phyloP scores from a whole-genome alignment of 2,888 invertebrate species.

The Desoria tigrina region DNA sequence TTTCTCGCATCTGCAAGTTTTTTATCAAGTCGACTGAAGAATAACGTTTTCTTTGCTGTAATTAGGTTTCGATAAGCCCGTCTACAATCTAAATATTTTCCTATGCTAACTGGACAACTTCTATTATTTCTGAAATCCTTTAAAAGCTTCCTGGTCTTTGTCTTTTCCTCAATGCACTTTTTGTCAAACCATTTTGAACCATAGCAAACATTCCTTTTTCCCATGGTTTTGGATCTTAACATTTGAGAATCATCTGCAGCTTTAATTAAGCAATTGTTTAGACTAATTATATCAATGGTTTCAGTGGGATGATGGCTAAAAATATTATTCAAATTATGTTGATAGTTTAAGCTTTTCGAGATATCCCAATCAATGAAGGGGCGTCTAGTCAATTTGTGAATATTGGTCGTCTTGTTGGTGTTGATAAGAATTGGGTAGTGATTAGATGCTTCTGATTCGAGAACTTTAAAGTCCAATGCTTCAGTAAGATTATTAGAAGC shows the following conservation, averaged over 20 bases:
- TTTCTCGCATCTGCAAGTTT: neutral
- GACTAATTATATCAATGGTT: neutral
- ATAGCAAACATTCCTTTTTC: neutral
- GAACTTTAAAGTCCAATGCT: constrained; percentile 10
- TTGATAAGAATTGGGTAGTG: constrained; percentile 16
- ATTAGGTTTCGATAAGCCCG: neutral
- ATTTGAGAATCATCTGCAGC: constrained; percentile 4
- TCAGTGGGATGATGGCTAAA: neutral
- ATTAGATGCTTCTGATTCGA: neutral
- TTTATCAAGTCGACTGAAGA: neutral
- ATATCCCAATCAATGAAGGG: constrained; percentile 7
- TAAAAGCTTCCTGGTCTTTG: constrained; percentile 1
- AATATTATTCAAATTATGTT: constrained; percentile 9
- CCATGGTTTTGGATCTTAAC: neutral
- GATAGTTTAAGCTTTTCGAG: neutral
- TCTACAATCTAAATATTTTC: neutral
- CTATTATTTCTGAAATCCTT: neutral
- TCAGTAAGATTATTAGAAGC: neutral
- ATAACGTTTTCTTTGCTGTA: neutral
- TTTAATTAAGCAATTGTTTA: neutral
- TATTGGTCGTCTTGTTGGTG: neutral
- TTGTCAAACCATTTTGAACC: constrained; percentile 11
- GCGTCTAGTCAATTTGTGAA: neutral
- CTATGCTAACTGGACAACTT: too few relatives aligned
- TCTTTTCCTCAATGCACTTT: constrained; percentile 6